phyloP scores from a whole-genome alignment of 2,113 vertebrate genomes.

The Ochotona curzoniae region DNA sequence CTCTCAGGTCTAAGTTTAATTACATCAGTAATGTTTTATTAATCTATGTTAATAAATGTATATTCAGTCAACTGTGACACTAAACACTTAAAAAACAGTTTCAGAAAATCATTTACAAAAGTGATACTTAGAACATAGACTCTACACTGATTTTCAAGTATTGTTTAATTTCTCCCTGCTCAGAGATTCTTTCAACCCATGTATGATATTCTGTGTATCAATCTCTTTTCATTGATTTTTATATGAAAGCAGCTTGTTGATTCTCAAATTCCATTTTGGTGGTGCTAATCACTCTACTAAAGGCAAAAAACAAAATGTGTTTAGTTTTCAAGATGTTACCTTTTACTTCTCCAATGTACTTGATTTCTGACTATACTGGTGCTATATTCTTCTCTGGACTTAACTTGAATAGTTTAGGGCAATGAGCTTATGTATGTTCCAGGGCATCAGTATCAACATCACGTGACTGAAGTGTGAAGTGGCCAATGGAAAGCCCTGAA shows the following conservation, averaged over 20 bases:
- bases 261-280: background rate
- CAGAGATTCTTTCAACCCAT: background rate
- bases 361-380: background rate
- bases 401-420: background rate
- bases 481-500: background rate
- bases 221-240: background rate
- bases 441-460: background rate
- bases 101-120: background rate
- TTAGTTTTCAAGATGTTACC: background rate
- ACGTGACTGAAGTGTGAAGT: background rate
- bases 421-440: background rate
- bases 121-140: conserved; percentile 14
- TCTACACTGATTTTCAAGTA: conserved; percentile 34
- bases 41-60: background rate
- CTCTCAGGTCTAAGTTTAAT: conserved; percentile 5
- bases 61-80: background rate
- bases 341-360: background rate
- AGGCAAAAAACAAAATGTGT: background rate
- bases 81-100: background rate
- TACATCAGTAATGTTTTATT: background rate
- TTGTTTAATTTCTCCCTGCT: background rate
- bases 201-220: background rate
- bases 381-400: background rate
- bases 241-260: background rate
- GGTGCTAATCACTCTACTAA: background rate